These are phyloP conservation scores for Phrixothrix hirtus DNA, from an alignment of 2,888 invertebrate genomes.

Conservation along the genomic window DNA sequence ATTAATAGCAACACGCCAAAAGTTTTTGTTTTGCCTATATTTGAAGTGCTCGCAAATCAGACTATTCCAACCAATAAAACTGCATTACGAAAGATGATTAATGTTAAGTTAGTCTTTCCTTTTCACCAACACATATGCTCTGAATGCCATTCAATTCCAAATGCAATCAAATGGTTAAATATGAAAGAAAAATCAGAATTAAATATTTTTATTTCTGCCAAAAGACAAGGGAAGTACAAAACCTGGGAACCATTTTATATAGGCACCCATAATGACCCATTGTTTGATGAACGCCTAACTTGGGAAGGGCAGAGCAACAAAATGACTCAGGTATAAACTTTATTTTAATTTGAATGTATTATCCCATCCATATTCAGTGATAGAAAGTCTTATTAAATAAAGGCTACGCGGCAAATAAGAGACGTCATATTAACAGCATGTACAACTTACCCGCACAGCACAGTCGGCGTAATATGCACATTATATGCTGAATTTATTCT, in stretches of 20 bases:
- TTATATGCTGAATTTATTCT: too few relatives aligned
- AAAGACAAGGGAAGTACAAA: constrained; percentile 49
- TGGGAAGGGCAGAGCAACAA: constrained; percentile 62
- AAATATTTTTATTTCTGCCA: constrained; percentile 54
- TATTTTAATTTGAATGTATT: too few relatives aligned
- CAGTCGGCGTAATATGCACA: too few relatives aligned
- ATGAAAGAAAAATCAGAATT: constrained; percentile 40
- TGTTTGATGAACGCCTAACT: constrained; percentile 59
- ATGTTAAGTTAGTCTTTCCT: constrained; percentile 55
- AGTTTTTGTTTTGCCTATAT: constrained; percentile 43
- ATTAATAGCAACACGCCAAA: constrained; percentile 13
- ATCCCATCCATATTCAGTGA: too few relatives aligned
- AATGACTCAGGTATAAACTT: constrained; percentile 61
- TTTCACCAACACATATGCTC: constrained; percentile 61
- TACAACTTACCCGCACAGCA: too few relatives aligned
- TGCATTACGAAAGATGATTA: constrained; percentile 53
- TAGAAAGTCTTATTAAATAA: too few relatives aligned
- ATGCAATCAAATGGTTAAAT: constrained; percentile 53
- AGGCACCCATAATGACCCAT: constrained; percentile 57
- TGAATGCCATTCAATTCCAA: constrained; percentile 57
- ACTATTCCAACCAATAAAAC: constrained; percentile 71
- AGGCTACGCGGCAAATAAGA: too few relatives aligned
- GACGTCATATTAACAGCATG: too few relatives aligned
- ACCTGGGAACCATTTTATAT: constrained; percentile 62
- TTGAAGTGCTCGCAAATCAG: constrained; percentile 52